A percentile compares a stretch with the other conserved stretches of the same genome.
Conservation (phyloP, 2,888 invertebrate species). For the Torymus aiolomorphi region DNA sequence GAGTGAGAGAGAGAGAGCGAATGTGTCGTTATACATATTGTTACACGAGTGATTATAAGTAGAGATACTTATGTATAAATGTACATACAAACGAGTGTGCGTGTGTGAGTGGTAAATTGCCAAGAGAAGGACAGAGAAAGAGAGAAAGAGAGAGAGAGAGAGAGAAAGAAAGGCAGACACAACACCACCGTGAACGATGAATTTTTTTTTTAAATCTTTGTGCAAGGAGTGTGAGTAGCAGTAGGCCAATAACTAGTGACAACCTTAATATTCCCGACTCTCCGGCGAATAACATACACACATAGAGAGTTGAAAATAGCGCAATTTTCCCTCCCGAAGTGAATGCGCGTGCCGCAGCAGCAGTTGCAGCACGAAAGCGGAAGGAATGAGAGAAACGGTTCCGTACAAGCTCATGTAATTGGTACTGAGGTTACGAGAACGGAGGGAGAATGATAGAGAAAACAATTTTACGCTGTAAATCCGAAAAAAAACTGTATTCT, state of each 20-base stretch:
- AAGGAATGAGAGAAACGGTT: background rate
- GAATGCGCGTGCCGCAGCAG: background rate
- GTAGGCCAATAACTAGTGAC: too few relatives aligned
- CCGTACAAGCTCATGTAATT: too few relatives aligned
- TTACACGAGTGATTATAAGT: background rate
- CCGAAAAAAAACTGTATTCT: too few relatives aligned
- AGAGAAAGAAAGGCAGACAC: constrained; percentile 5
- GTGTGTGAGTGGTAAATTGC: constrained; percentile 3
- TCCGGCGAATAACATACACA: too few relatives aligned
- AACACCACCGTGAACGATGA: constrained; percentile 18
- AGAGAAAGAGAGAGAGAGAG: constrained; percentile 14
- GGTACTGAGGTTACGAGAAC: too few relatives aligned
- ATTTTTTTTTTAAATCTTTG: background rate
- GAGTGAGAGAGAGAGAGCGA: too few relatives aligned
- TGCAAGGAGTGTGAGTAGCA: too few relatives aligned
- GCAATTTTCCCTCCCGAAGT: background rate
- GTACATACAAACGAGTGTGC: background rate
- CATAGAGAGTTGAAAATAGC: background rate
- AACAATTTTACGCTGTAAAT: too few relatives aligned
- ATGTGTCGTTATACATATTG: constrained; percentile 27
- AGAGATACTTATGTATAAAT: constrained; percentile 8
- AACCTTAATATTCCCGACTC: too few relatives aligned
- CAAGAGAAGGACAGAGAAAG: background rate
- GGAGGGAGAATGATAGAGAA: too few relatives aligned
- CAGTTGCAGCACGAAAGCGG: background rate